Conservation (phyloP, 2,797 vertebrate species). For the Danio albolineatus region DNA sequence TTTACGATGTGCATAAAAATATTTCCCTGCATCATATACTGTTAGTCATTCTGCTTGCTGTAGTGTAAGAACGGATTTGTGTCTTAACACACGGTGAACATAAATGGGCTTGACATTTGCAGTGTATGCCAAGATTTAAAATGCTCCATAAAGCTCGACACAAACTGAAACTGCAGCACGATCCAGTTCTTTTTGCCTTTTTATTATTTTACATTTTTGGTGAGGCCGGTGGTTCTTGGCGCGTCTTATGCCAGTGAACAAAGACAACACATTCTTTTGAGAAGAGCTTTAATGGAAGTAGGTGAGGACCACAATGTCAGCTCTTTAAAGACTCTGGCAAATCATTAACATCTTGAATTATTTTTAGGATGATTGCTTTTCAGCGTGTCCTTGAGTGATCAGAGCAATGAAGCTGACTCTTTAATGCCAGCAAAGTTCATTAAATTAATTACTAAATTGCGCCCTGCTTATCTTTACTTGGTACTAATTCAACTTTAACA, state of each 20-base stretch:
- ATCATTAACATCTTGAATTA: conserved; percentile 20
- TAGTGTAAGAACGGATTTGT: neutral
- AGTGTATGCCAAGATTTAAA: neutral
- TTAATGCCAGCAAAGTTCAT: conserved; percentile 36
- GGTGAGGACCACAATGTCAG: neutral
- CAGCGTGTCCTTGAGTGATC: conserved; percentile 14
- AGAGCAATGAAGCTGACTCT: conserved; percentile 33
- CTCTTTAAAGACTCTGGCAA: neutral
- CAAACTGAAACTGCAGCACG: neutral
- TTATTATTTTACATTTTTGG: neutral
- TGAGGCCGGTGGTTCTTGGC: neutral
- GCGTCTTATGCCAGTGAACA: neutral
- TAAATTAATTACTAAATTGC: conserved; percentile 27
- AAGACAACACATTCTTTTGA: neutral
- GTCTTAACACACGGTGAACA: neutral
- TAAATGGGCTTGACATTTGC: conserved; percentile 13
- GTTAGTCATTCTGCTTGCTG: neutral
- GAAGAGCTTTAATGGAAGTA: neutral
- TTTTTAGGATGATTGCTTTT: conserved; percentile 24
- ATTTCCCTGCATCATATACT: neutral
- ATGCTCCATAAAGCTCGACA: conserved; percentile 21
- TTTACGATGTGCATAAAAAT: neutral
- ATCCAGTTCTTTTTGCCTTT: neutral
- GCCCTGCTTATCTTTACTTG: neutral
- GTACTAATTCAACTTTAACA: neutral